These are phyloP conservation scores for Dinothrombium tinctorium DNA, from an alignment of 1,140 invertebrate species.

Conservation along the genomic window DNA sequence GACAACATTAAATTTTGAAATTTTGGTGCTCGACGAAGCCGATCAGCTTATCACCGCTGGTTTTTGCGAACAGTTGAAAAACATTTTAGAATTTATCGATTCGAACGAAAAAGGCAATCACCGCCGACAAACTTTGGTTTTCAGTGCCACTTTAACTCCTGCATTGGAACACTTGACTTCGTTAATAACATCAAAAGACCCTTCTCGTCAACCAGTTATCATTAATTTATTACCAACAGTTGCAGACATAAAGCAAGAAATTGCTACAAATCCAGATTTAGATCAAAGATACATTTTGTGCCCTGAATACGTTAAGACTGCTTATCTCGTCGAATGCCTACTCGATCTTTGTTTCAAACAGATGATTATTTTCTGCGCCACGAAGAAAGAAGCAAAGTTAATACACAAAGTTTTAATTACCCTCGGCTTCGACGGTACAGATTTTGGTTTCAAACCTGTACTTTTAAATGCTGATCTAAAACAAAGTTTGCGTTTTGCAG, in stretches of 20 bases:
- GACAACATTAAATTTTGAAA: constrained; percentile 36
- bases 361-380: constrained; percentile 12
- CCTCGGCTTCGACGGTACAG: constrained; percentile 10
- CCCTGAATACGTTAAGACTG: constrained; percentile 69
- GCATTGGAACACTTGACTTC: constrained; percentile 42
- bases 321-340: constrained; percentile 35
- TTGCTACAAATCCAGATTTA: constrained; percentile 59
- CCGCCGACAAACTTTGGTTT: constrained; percentile 59
- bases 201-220: constrained; percentile 9
- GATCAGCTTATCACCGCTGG: constrained; percentile 43
- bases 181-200: constrained; percentile 25
- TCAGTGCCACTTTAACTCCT: constrained; percentile 89
- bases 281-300: constrained; percentile 74
- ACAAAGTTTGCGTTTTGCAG: constrained; percentile 48
- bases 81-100: constrained; percentile 24
- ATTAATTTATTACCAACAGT: constrained; percentile 19
- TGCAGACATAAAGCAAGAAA: constrained; percentile 35
- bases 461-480: constrained; percentile 54
- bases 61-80: constrained; percentile 27
- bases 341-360: constrained; percentile 12
- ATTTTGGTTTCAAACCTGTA: constrained; percentile 11
- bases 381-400: constrained; percentile 11
- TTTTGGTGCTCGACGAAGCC: constrained; percentile 69
- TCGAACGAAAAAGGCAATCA: constrained; percentile 49
- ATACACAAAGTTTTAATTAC: constrained; percentile 11